Evolutionary conservation across 2,797 vertebrate species (phyloP), one percentile per base, ranked within the genome.

Genomic region (Pteropus rufus): DNA sequence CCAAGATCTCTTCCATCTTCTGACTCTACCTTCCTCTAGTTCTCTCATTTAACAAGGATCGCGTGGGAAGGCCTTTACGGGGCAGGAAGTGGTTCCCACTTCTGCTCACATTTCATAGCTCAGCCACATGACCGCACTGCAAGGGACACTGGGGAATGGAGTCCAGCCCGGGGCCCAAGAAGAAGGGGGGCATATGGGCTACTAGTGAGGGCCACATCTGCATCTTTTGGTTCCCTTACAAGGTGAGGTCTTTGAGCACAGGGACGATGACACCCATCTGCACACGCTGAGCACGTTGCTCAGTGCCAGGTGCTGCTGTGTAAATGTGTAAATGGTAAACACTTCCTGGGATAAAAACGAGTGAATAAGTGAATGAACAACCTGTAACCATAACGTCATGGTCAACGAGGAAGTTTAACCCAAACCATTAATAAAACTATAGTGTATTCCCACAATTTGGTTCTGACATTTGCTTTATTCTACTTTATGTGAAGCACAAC

Each of bases 121-220:
- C 31, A 36, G n/a, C 36, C 24, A 6, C 10, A 1, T 0, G 10
- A 1, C 29, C 10, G 0, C 0, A 6, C 5, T 1, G 18, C 2
- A 19, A 41, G n/a, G 7, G 16, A 34, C 4, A 0, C 46, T 34
- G n/a, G 1, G 19, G n/a, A 34, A 1, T 4, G 7, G 16, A 52
- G 36, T 24, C 36, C n/a, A 34, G 29, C 36, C 39, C 5, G 34
- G 54, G 12, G 5, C 7, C 56, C 9, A 4, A 2, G 31, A 10
- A 23, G 41, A 75, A 46, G 19, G 44, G 34, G 54, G 1, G 16
- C 10, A 3, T 16, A 23, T 2, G 0, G 36, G 3, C 7, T 62
- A 7, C 26, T 12, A 1, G 44, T 5, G 19, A 58, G 36, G 0
- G 8, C 16, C 44, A 2, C 0, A 0, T 2, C 0, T 2, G 31